phyloP scores from a whole-genome alignment of 2,113 vertebrate genomes.

The Heliornis fulica region DNA sequence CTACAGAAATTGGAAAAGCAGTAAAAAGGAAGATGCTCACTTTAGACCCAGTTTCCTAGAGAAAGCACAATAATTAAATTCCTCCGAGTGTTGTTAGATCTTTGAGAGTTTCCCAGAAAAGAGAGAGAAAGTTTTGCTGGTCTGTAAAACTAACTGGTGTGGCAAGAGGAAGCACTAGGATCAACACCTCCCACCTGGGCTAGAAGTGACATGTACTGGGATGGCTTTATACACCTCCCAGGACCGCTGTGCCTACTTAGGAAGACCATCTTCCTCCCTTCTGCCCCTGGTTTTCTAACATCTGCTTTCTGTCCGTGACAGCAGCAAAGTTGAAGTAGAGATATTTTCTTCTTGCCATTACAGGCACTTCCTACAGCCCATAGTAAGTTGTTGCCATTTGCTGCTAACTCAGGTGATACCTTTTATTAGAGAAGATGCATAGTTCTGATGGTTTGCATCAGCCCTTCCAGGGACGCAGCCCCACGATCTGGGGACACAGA shows the following conservation, averaged over 20 bases:
- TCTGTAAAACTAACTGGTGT: slow-evolving; percentile 16
- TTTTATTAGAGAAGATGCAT: background rate
- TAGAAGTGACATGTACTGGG: background rate
- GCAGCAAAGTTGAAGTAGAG: background rate
- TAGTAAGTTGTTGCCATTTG: background rate
- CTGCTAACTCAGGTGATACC: background rate
- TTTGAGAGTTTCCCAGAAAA: slow-evolving; percentile 33
- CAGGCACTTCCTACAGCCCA: background rate
- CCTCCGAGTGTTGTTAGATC: background rate
- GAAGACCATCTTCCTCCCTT: background rate
- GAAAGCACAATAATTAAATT: slow-evolving; percentile 61
- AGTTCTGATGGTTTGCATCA: background rate
- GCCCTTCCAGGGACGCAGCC: background rate
- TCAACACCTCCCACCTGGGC: background rate
- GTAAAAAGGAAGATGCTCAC: slow-evolving; percentile 53
- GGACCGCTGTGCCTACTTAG: fast-evolving
- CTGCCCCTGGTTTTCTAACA: background rate
- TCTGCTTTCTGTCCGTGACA: background rate
- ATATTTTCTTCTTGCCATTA: fast-evolving
- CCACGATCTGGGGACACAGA: background rate
- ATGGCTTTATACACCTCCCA: background rate
- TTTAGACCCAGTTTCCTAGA: slow-evolving; percentile 35
- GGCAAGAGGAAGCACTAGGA: background rate
- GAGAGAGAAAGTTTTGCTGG: background rate
- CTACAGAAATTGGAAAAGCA: slow-evolving; percentile 63